Conservation (phyloP, 2,113 vertebrate genomes). For the Pangasianodon gigas region DNA sequence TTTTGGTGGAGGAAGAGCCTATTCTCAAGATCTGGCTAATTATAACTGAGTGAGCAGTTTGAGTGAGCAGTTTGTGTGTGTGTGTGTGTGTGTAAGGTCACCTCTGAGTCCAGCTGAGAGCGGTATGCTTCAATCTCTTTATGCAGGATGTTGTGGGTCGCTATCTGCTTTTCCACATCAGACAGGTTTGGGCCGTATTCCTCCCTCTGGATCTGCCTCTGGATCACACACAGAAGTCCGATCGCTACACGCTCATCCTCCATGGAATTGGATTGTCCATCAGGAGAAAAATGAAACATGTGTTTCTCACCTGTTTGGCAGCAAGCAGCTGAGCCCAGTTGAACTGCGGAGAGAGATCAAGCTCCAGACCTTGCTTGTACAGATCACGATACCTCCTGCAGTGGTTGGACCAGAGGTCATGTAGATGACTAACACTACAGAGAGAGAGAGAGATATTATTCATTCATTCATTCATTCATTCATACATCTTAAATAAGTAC, state of each 20-base stretch:
- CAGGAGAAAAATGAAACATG: neutral
- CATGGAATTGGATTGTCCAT: neutral
- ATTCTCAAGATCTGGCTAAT: neutral
- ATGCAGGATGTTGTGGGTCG: slow-evolving; percentile 89
- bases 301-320: neutral
- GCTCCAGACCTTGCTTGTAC: neutral
- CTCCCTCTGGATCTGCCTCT: slow-evolving; percentile 74
- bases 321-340: neutral
- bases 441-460: neutral
- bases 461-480: neutral
- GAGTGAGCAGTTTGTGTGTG: neutral
- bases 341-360: neutral
- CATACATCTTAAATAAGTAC: neutral
- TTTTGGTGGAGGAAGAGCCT: neutral
- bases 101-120: slow-evolving; percentile 66
- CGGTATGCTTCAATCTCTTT: slow-evolving; percentile 86
- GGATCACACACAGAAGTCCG: slow-evolving; percentile 54
- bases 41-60: neutral
- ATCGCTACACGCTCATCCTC: too few species aligned
- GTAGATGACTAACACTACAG: neutral
- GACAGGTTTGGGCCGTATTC: slow-evolving; percentile 78
- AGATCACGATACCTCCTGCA: slow-evolving; percentile 23
- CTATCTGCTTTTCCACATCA: slow-evolving; percentile 89
- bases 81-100: slow-evolving; percentile 23
- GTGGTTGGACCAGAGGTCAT: neutral